These are phyloP conservation scores for Actinia tenebrosa DNA, from an alignment of 64 coral and sea anemone species.

Conservation along the genomic window DNA sequence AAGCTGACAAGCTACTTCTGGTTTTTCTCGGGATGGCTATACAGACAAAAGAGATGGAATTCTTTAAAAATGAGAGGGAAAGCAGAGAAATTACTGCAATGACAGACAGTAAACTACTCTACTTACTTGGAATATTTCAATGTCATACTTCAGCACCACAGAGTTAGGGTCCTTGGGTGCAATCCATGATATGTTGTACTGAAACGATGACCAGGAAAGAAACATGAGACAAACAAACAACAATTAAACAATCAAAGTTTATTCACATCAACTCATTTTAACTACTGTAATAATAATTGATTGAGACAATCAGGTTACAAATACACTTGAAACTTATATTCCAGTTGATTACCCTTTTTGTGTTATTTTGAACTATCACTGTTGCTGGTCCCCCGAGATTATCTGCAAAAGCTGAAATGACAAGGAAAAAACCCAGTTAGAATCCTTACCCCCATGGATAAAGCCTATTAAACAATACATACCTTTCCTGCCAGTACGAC, in stretches of 20 bases:
- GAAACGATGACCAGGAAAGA: neutral
- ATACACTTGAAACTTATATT: neutral
- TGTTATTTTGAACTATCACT: slow-evolving; percentile 2
- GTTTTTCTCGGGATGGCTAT: neutral
- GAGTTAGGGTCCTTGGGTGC: slow-evolving; percentile 36
- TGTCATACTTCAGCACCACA: slow-evolving; percentile 57
- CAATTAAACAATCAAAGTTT: no score
- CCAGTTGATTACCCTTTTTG: slow-evolving; percentile 23
- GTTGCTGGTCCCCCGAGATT: slow-evolving; percentile 8
- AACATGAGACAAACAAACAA: neutral
- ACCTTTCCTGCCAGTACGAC: slow-evolving; percentile 54
- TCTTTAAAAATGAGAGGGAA: neutral
- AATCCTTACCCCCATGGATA: neutral
- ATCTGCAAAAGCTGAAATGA: slow-evolving; percentile 22
- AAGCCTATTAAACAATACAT: neutral
- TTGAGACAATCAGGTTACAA: neutral
- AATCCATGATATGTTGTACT: slow-evolving; percentile 27
- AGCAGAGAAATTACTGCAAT: no score
- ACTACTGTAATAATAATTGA: no score
- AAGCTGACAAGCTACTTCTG: slow-evolving; percentile 16
- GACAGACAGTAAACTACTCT: neutral
- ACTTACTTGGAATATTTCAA: slow-evolving; percentile 32
- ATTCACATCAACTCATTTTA: no score
- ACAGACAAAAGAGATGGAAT: neutral
- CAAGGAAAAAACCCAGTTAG: neutral